Base-by-base conservation (phyloP, 2,888 invertebrate genomes). In the Tyria jacobaeae region DNA sequence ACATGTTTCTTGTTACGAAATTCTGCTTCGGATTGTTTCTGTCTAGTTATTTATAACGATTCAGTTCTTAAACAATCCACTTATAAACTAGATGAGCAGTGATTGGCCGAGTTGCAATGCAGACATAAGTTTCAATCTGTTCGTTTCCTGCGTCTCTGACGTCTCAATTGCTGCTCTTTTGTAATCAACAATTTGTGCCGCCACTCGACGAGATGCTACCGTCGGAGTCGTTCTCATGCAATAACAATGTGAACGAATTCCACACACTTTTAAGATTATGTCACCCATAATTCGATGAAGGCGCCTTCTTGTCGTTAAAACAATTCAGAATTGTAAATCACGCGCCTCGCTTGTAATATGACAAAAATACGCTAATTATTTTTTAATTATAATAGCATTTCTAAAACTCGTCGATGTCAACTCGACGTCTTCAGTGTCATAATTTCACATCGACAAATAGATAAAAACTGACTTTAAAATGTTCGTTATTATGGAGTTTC, bases 141-240 rank as follows among this genome's bases (percentile, higher is more conserved):
- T 71, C 82, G 80, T 83, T 91, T 92, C 92, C 92, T 92, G 91
- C 87, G 85, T 68, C 82, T 81, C 85, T 88, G 89, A 91, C 90
- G 87, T 89, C 89, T 92, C 92, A 92, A 92, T 92, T 91, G 92
- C 86, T 90, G 90, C 91, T 92, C 93, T 92, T 93, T 92, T 92
- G 91, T 92, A 91, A 92, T 91, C 90, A 90, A 86, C 91, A 89
- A 91, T 91, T 89, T 91, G 90, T 90, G 88, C 86, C 87, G 86
- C 84, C 87, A 88, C 85, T 86, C 86, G 77, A 79, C 83, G 84
- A 84, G 82, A 84, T 80, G 84, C 88, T 85, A 85, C 90, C 85
- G 75, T 76, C 27, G 27, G n/a, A 4, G 27, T 27, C 78, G 80
- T 73, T 82, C 84, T 86, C 87, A 89, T 89, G 88, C 90, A 89